Conservation (phyloP, 2,888 invertebrate species). For the Bembecia ichneumoniformis region DNA sequence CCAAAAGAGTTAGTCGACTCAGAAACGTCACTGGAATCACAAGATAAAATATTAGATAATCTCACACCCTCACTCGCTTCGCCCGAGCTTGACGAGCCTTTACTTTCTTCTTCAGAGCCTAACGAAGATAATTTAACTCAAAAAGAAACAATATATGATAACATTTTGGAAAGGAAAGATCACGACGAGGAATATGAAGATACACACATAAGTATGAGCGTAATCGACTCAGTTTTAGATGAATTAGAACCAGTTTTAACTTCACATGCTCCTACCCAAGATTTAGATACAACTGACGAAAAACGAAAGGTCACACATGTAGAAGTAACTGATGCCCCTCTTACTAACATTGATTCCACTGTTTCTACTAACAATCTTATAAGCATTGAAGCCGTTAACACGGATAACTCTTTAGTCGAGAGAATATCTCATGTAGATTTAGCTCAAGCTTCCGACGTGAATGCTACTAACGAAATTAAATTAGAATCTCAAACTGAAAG, state of each 20-base stretch:
- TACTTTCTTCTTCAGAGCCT: conserved; percentile 8
- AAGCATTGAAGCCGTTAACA: conserved; percentile 68
- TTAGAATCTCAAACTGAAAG: conserved; percentile 9
- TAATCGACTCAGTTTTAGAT: conserved; percentile 37
- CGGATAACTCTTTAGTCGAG: conserved; percentile 54
- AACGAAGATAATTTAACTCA: background rate
- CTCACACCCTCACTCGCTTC: conserved; percentile 46
- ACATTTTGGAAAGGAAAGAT: background rate
- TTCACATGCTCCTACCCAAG: conserved; percentile 3
- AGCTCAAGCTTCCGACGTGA: conserved; percentile 6
- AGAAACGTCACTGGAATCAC: conserved; percentile 39
- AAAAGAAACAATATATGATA: conserved; percentile 9
- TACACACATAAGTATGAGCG: conserved; percentile 39
- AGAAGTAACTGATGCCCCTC: conserved; percentile 5
- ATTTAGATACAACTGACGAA: conserved; percentile 19
- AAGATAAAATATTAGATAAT: conserved; percentile 42
- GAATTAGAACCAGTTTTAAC: conserved; percentile 30
- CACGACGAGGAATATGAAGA: conserved; percentile 18
- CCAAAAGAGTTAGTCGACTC: conserved; percentile 43
- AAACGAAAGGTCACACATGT: conserved; percentile 4
- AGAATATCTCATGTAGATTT: conserved; percentile 24
- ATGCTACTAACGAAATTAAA: conserved; percentile 13
- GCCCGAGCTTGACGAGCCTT: conserved; percentile 38
- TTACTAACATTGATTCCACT: conserved; percentile 34
- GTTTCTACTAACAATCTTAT: conserved; percentile 36